These are phyloP conservation scores for Littorina saxatilis DNA, from an alignment of 1,140 invertebrate species.

Conservation along the genomic window DNA sequence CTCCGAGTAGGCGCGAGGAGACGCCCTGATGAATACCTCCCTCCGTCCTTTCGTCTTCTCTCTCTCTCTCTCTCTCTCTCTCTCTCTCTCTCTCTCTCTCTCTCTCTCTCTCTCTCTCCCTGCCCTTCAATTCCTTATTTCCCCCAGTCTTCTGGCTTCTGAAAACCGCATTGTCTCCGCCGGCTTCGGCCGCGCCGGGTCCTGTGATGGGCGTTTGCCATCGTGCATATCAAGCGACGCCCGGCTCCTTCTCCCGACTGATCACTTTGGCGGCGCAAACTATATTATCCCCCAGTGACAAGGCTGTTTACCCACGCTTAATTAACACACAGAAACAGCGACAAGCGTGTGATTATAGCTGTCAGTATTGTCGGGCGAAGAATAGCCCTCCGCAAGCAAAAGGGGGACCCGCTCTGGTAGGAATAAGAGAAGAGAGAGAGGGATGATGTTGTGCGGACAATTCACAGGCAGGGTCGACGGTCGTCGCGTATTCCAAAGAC, in stretches of 20 bases:
- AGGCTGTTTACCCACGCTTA: constrained; percentile 31
- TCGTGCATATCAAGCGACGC: constrained; percentile 22
- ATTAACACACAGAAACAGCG: constrained; percentile 35
- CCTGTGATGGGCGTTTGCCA: neutral
- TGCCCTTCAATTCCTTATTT: neutral
- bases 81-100: neutral
- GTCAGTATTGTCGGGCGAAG: constrained; percentile 19
- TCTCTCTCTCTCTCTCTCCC: neutral
- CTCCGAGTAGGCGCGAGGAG: too few relatives aligned
- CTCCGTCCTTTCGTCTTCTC: neutral
- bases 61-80: neutral
- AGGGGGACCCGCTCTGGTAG: too few relatives aligned
- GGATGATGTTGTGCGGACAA: too few relatives aligned
- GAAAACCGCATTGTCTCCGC: constrained; percentile 15
- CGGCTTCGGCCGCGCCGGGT: neutral
- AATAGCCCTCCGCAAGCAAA: neutral
- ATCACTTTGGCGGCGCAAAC: constrained; percentile 25
- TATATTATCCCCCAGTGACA: constrained; percentile 26
- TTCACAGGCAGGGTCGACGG: too few relatives aligned
- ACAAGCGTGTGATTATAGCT: constrained; percentile 26
- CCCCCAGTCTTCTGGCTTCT: constrained; percentile 1
- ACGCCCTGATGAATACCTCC: constrained; percentile 7
- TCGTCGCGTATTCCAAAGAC: neutral
- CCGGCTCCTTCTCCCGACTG: neutral
- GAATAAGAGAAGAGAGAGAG: too few relatives aligned